phyloP scores from a whole-genome alignment of 2,888 invertebrate genomes.

The Thumatha senex region DNA sequence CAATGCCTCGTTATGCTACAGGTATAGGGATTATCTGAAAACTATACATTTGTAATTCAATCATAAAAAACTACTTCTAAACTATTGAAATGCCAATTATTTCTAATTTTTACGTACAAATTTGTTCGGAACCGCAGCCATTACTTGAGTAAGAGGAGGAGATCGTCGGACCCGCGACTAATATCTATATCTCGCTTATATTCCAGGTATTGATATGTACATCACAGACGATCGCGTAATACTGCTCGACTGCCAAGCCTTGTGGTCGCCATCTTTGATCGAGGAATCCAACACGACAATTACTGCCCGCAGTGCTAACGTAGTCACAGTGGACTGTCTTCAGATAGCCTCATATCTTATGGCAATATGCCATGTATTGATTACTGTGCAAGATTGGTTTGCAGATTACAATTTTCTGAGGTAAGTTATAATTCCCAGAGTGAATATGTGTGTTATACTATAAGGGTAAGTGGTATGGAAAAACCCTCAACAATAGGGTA shows the following conservation, averaged over 20 bases:
- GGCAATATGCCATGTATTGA: constrained; percentile 94
- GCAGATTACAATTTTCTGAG: constrained; percentile 92
- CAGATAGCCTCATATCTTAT: constrained; percentile 93
- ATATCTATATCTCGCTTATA: constrained; percentile 1
- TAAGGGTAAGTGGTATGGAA: no score
- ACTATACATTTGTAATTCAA: no score
- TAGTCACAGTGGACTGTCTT: constrained; percentile 87
- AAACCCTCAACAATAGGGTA: no score
- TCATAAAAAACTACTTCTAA: no score
- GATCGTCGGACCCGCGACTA: no score
- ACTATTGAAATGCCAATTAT: no score
- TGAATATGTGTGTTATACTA: no score
- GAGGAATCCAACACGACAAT: constrained; percentile 81
- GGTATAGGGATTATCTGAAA: no score
- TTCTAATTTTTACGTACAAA: no score
- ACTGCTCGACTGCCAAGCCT: constrained; percentile 93
- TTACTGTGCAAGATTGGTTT: constrained; percentile 95
- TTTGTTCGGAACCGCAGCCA: no score
- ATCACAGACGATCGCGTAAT: constrained; percentile 90
- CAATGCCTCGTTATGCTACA: no score
- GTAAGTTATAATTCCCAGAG: constrained; percentile 47
- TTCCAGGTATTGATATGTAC: constrained; percentile 87
- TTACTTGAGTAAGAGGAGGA: no score
- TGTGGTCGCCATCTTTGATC: constrained; percentile 90
- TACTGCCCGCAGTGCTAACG: constrained; percentile 79